Conservation (phyloP, 2,113 vertebrate genomes). For the Hyaena hyaena region DNA sequence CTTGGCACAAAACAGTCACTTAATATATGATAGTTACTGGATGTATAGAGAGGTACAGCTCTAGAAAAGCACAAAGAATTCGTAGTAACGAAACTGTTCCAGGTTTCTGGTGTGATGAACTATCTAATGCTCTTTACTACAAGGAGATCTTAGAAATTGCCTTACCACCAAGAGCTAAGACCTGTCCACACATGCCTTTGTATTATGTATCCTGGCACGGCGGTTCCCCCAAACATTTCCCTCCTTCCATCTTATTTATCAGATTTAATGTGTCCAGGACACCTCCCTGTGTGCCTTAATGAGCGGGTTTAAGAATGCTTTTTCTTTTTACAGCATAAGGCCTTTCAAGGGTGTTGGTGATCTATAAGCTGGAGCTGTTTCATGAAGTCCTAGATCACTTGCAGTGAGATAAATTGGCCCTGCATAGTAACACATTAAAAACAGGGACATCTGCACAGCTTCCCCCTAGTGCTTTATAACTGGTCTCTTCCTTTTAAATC, state of each 20-base stretch:
- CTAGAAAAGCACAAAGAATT: background rate
- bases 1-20: background rate
- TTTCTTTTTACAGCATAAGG: constrained; percentile 20
- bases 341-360: constrained; percentile 44
- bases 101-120: constrained; percentile 8
- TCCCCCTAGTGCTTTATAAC: constrained; percentile 75
- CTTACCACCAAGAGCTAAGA: background rate
- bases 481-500: constrained; percentile 75
- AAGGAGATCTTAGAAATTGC: background rate
- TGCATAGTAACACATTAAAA: constrained; percentile 71
- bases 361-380: constrained; percentile 68
- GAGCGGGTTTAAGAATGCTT: constrained; percentile 31
- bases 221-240: background rate
- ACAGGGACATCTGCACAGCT: constrained; percentile 76
- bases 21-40: background rate
- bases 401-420: constrained; percentile 76
- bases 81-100: background rate
- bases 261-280: background rate
- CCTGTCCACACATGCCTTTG: background rate
- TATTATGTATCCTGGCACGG: background rate
- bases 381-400: constrained; percentile 71
- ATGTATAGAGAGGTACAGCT: background rate
- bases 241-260: constrained; percentile 4
- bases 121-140: background rate
- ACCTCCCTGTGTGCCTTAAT: background rate